Conservation (phyloP, 1,140 invertebrate genomes). For the Zaprionus ghesquierei region DNA sequence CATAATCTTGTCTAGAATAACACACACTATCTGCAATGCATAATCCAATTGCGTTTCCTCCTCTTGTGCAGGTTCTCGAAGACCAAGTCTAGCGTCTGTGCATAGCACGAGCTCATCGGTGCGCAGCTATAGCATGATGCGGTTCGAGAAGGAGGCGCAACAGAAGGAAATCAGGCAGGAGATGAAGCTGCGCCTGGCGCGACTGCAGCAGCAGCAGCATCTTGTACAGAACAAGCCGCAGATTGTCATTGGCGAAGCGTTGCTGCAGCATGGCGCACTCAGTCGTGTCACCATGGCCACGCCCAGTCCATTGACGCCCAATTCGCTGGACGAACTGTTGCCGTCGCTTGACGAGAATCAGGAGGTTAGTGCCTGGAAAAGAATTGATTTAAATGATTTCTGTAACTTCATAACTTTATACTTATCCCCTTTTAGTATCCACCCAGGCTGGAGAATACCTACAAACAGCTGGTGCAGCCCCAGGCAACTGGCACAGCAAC, state of each 20-base stretch:
- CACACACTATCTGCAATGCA: not conserved
- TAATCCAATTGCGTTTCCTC: not conserved
- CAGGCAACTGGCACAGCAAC: slow-evolving; percentile 26
- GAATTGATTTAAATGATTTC: not conserved
- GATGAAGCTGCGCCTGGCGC: slow-evolving; percentile 88
- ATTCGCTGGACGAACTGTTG: slow-evolving; percentile 90
- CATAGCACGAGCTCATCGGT: slow-evolving; percentile 91
- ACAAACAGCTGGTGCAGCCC: slow-evolving; percentile 63
- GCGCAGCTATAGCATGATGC: slow-evolving; percentile 89
- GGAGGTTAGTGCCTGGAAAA: slow-evolving; percentile 84
- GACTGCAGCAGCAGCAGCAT: slow-evolving; percentile 83
- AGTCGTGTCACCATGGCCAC: slow-evolving; percentile 84
- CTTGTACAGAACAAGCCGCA: slow-evolving; percentile 78
- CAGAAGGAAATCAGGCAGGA: slow-evolving; percentile 89
- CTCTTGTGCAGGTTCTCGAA: slow-evolving; percentile 88
- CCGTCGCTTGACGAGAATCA: slow-evolving; percentile 89
- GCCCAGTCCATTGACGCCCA: slow-evolving; percentile 89
- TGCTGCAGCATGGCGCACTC: slow-evolving; percentile 63
- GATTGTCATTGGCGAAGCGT: slow-evolving; percentile 78
- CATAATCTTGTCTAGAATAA: not conserved
- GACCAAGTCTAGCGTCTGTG: slow-evolving; percentile 90
- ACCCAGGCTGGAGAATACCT: slow-evolving; percentile 61
- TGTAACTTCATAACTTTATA: not conserved
- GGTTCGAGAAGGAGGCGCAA: slow-evolving; percentile 89
- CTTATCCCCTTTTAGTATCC: slow-evolving; percentile 54